Conservation (phyloP, 2,888 invertebrate species). For the Portevinia maculata region DNA sequence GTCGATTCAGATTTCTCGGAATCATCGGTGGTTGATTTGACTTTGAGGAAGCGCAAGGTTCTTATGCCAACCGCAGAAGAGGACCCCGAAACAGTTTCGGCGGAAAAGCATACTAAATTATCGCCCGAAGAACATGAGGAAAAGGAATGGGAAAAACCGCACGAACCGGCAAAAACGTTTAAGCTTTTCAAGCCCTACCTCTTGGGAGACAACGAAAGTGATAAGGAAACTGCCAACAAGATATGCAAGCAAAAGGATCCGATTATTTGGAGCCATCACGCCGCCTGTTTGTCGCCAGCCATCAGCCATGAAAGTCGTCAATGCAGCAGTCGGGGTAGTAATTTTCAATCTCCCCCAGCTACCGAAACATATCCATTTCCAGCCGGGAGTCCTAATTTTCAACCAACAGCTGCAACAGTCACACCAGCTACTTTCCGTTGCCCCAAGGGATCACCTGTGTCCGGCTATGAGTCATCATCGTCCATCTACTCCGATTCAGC, state of each 20-base stretch:
- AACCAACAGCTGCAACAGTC: slow-evolving; percentile 77
- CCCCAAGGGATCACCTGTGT: slow-evolving; percentile 82
- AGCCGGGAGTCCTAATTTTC: slow-evolving; percentile 79
- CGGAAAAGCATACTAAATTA: slow-evolving; percentile 79
- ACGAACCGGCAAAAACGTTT: slow-evolving; percentile 84
- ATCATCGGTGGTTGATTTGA: slow-evolving; percentile 78
- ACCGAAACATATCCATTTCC: slow-evolving; percentile 77
- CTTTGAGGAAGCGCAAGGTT: slow-evolving; percentile 79
- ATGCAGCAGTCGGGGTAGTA: slow-evolving; percentile 69
- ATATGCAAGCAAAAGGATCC: slow-evolving; percentile 78
- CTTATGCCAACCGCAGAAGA: slow-evolving; percentile 46
- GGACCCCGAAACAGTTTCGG: slow-evolving; percentile 55
- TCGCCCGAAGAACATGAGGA: slow-evolving; percentile 46
- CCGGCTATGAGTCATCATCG: slow-evolving; percentile 82
- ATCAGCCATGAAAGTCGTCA: slow-evolving; percentile 68
- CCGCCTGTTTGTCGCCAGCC: slow-evolving; percentile 75
- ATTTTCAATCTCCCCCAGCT: slow-evolving; percentile 78
- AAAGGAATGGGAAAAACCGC: slow-evolving; percentile 42
- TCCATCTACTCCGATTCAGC: slow-evolving; percentile 82
- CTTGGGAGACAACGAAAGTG: slow-evolving; percentile 84
- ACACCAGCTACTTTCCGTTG: slow-evolving; percentile 82
- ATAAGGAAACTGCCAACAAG: slow-evolving; percentile 52
- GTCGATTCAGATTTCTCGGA: slow-evolving; percentile 67
- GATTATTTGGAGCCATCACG: slow-evolving; percentile 81
- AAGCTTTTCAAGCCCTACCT: slow-evolving; percentile 91